Evolutionary conservation across 2,113 vertebrate species (phyloP), one percentile per base, ranked within the genome.

Genomic region (Corythoichthys intestinalis): DNA sequence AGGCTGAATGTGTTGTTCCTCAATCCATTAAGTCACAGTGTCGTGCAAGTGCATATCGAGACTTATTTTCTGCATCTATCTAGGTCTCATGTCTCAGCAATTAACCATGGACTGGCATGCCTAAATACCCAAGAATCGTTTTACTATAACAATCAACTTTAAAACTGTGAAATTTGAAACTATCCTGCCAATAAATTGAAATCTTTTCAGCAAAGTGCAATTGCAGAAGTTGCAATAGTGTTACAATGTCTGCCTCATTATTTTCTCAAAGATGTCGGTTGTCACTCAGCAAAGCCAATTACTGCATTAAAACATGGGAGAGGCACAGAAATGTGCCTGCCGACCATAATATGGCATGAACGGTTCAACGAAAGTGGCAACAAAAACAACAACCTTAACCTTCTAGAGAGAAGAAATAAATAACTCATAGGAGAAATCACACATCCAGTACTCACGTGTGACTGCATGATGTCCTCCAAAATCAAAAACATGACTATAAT

Each of bases 171-270:
- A 44, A 44, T 81, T 65, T 74, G 68, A 28, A 81, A 80, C 74
- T 70, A 75, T 66, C 11, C 68, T 41, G 57, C 61, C 77, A 72
- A 75, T 73, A 71, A 41, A 75, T 74, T 34, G 71, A 68, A 76
- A 75, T 76, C 65, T 73, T 77, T 72, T 65, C 48, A 6, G 56
- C 60, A 60, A 64, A 66, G 75, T 69, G 60, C 77, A 82, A 84
- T 78, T 81, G 59, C 73, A 54, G 72, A 67, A 56, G 72, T 67
- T 76, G 76, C 67, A 13, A 39, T 65, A 67, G 12, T 7, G 62
- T 74, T 50, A 78, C 84, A 83, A 82, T 77, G 75, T 71, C 81
- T 49, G 77, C 80, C 76, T 85, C 74, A 73, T 85, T 85, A 85
- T 79, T 76, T 73, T 70, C 81, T 69, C 64, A 0, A 28, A 81